phyloP scores from a whole-genome alignment of 2,888 invertebrate species.

The Gastrophysa polygoni region DNA sequence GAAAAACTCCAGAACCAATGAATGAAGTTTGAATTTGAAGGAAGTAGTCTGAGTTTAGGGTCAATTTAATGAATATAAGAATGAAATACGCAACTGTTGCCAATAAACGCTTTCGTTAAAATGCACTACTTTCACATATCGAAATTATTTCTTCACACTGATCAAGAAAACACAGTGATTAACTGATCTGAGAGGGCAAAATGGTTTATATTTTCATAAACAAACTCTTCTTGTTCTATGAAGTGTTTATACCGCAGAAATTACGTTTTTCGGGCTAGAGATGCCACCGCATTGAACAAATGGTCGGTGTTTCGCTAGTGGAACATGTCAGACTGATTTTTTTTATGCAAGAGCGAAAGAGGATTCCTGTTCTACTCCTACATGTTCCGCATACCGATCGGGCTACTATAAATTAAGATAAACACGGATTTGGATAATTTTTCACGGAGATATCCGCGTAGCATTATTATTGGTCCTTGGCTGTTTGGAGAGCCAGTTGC shows the following conservation, averaged over 20 bases:
- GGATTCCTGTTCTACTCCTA: constrained; percentile 22
- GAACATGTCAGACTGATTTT: constrained; percentile 11
- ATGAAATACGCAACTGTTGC: too few species aligned
- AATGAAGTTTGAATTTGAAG: too few species aligned
- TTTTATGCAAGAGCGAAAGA: constrained; percentile 13
- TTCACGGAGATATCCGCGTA: constrained; percentile 13
- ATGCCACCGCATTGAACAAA: not conserved
- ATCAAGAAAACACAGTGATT: too few species aligned
- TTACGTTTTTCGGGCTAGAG: not conserved
- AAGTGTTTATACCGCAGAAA: not conserved
- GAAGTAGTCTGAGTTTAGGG: too few species aligned
- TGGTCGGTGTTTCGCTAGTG: constrained; percentile 15
- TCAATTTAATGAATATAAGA: too few species aligned
- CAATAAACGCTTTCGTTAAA: too few species aligned
- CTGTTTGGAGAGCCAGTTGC: not conserved
- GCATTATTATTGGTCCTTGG: not conserved
- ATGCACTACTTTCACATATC: too few species aligned
- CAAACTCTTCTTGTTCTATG: too few species aligned
- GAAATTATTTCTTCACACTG: too few species aligned
- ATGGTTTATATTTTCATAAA: too few species aligned
- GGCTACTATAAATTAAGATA: constrained; percentile 30
- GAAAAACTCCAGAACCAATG: too few species aligned
- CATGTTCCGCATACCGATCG: constrained; percentile 31
- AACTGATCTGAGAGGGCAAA: too few species aligned
- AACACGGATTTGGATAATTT: constrained; percentile 15